A percentile compares a stretch with the other conserved stretches of the same genome.
phyloP scores from a whole-genome alignment of 2,888 invertebrate genomes.

The Campaea margaritaria region DNA sequence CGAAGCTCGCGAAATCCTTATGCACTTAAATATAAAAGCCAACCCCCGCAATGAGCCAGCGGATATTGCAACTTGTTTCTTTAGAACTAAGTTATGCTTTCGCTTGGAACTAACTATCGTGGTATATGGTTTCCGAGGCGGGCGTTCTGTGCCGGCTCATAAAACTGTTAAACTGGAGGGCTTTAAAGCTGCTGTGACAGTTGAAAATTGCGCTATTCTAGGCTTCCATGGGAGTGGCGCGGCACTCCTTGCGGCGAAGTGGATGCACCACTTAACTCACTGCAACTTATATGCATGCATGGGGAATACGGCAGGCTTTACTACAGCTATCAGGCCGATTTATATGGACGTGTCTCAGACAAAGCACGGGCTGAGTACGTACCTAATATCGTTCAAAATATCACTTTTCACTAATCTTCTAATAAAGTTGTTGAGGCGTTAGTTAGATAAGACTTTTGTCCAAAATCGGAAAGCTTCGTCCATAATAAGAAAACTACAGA shows the following conservation, averaged over 20 bases:
- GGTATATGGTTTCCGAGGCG: slow-evolving; percentile 6
- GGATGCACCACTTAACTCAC: no score
- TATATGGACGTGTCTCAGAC: no score
- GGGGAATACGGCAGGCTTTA: no score
- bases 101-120: slow-evolving; percentile 9
- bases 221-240: neutral
- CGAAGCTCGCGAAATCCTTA: slow-evolving; percentile 11
- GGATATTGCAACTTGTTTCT: slow-evolving; percentile 29
- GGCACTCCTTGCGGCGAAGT: neutral
- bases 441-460: no score
- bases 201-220: slow-evolving; percentile 40
- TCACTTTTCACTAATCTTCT: no score
- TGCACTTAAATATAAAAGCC: neutral
- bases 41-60: neutral
- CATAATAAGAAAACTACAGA: no score
- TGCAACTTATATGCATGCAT: no score
- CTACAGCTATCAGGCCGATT: no score
- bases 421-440: no score
- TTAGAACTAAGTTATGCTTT: slow-evolving; percentile 18
- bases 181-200: slow-evolving; percentile 46
- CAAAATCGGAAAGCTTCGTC: no score
- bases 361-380: no score
- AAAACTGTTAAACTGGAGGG: slow-evolving; percentile 47
- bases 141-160: slow-evolving; percentile 34
- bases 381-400: no score